Percentiles rank a stretch among this genome's conserved stretches.
Evolutionary conservation across 2,113 vertebrate species (phyloP).

Genomic region (Scophthalmus maximus): DNA sequence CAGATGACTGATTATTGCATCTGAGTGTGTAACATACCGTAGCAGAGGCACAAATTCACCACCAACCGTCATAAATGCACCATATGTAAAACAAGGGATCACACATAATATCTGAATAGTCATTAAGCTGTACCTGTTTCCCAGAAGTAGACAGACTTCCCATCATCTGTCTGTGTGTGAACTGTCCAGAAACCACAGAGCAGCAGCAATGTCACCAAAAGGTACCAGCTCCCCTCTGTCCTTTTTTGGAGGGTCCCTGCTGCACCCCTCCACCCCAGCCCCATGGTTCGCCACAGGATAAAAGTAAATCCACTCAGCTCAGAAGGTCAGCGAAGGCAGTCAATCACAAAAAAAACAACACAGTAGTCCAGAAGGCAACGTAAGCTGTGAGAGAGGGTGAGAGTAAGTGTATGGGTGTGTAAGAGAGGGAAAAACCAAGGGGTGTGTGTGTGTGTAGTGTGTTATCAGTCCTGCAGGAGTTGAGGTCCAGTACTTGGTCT

Average conservation of each 20-base stretch:
- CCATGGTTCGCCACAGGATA: slow-evolving; percentile 85
- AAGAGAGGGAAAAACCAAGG: slow-evolving; percentile 12
- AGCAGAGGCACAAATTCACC: slow-evolving; percentile 19
- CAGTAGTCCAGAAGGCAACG: slow-evolving; percentile 38
- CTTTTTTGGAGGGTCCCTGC: slow-evolving; percentile 63
- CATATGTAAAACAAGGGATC: slow-evolving; percentile 30
- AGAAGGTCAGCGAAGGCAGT: slow-evolving; percentile 41
- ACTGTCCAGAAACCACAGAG: slow-evolving; percentile 79
- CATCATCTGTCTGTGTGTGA: slow-evolving; percentile 84
- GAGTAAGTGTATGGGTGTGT: slow-evolving; percentile 36
- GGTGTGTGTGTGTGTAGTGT: slow-evolving; percentile 25
- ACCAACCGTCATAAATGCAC: slow-evolving; percentile 17
- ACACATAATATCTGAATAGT: slow-evolving; percentile 47
- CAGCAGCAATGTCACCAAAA: slow-evolving; percentile 83
- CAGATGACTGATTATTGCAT: slow-evolving; percentile 4
- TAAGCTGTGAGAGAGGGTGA: slow-evolving; percentile 45
- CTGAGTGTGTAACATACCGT: slow-evolving; percentile 24
- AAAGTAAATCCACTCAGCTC: slow-evolving; percentile 77
- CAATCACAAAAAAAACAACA: slow-evolving; percentile 1
- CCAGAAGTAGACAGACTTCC: slow-evolving; percentile 92
- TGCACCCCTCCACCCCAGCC: slow-evolving; percentile 74
- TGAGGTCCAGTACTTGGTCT: slow-evolving; percentile 54
- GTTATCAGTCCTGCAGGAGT: slow-evolving; percentile 60
- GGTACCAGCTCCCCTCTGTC: slow-evolving; percentile 61
- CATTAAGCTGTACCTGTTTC: slow-evolving; percentile 89